These are phyloP conservation scores for Pachyramphus minor DNA, from an alignment of 2,113 vertebrate species.

Conservation along the genomic window DNA sequence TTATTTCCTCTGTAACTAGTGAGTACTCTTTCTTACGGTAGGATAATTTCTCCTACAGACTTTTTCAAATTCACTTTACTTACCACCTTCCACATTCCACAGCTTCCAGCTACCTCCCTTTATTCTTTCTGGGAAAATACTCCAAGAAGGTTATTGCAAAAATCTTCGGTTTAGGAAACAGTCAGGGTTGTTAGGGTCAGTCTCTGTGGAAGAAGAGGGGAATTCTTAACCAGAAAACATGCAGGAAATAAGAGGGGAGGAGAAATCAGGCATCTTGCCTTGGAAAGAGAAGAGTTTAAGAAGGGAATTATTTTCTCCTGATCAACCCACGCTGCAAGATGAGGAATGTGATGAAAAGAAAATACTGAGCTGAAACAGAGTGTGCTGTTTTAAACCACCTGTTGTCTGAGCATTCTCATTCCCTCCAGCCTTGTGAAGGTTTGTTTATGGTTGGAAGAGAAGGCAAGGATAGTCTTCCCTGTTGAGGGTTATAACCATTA, in stretches of 20 bases:
- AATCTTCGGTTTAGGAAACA: background rate
- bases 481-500: background rate
- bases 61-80: background rate
- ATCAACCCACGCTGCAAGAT: background rate
- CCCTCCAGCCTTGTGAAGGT: background rate
- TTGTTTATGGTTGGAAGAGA: background rate
- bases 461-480: background rate
- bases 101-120: background rate
- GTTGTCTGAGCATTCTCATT: background rate
- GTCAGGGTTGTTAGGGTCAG: accelerated
- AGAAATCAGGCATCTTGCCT: background rate
- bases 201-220: background rate
- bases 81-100: background rate
- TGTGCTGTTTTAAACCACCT: background rate
- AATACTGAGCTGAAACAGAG: background rate
- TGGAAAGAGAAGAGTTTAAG: background rate
- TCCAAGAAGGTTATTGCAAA: background rate
- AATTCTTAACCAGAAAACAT: background rate
- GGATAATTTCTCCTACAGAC: background rate
- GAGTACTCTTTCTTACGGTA: background rate
- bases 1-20: background rate
- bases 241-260: background rate
- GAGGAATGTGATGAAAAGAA: background rate
- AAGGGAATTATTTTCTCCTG: background rate
- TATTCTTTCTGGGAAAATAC: background rate